Evolutionary conservation across 2,888 invertebrate genomes (phyloP).

Genomic region (Macrophya alboannulata): DNA sequence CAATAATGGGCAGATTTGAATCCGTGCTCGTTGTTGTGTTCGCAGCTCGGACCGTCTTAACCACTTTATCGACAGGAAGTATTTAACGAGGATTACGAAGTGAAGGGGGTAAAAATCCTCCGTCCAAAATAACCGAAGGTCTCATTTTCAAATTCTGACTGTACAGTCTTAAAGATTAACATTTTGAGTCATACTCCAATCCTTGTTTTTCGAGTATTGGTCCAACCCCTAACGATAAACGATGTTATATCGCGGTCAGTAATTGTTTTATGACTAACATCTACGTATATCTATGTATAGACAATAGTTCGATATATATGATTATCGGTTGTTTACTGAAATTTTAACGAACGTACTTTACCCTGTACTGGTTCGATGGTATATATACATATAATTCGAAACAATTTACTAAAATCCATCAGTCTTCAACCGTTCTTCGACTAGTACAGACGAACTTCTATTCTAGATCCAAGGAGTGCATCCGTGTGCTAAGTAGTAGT

Average conservation of each 20-base stretch:
- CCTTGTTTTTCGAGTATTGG: conserved; percentile 15
- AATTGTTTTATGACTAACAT: background rate
- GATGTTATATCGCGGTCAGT: background rate
- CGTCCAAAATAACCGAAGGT: background rate
- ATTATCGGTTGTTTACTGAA: background rate
- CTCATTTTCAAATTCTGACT: background rate
- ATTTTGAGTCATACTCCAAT: conserved; percentile 6
- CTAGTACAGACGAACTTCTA: background rate
- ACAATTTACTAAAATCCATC: conserved; percentile 26
- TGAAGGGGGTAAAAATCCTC: background rate
- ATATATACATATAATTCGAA: conserved; percentile 56
- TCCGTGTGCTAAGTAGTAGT: conserved; percentile 82
- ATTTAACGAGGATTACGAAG: background rate
- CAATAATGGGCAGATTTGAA: conserved; percentile 78
- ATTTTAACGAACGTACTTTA: conserved; percentile 60
- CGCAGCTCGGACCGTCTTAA: conserved; percentile 70
- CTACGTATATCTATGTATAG: too few relatives aligned
- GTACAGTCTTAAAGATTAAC: background rate
- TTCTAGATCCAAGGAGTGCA: conserved; percentile 49
- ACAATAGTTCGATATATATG: background rate
- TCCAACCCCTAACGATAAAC: conserved; percentile 30
- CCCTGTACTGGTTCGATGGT: background rate
- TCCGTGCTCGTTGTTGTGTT: conserved; percentile 77
- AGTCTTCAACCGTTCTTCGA: background rate
- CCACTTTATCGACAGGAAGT: conserved; percentile 24